phyloP scores from a whole-genome alignment of 2,113 vertebrate species.

The Bostrychus sinensis region DNA sequence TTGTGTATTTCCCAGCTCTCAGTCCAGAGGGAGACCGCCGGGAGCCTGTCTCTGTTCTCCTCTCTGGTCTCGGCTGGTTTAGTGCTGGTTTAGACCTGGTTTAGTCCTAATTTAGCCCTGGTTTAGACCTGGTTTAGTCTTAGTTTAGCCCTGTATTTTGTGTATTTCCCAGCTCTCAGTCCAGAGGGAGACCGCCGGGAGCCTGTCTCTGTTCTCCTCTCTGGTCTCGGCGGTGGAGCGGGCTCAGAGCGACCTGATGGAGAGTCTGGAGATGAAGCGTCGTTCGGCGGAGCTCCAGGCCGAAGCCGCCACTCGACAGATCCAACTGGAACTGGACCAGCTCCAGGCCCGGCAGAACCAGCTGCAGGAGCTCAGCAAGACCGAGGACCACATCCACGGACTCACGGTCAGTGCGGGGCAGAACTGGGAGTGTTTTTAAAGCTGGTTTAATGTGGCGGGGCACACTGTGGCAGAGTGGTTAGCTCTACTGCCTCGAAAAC shows the following conservation, averaged over 20 bases:
- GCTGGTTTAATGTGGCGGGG: too few relatives aligned
- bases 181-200: conserved; percentile 57
- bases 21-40: too few relatives aligned
- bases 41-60: background rate
- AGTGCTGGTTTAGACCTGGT: too few relatives aligned
- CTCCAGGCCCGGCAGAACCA: conserved; percentile 52
- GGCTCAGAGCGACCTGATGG: conserved; percentile 66
- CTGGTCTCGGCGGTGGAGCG: conserved; percentile 64
- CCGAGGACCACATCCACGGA: conserved; percentile 60
- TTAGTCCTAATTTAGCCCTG: too few relatives aligned
- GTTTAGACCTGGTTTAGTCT: too few relatives aligned
- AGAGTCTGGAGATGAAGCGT: conserved; percentile 65
- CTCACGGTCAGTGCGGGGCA: conserved; percentile 56
- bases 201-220: conserved; percentile 56
- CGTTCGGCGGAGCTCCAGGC: conserved; percentile 60
- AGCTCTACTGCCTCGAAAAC: too few relatives aligned
- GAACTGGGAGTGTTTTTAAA: background rate
- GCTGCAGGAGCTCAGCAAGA: conserved; percentile 56
- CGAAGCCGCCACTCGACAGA: conserved; percentile 56
- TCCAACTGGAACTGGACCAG: conserved; percentile 72
- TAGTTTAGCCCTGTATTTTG: too few relatives aligned
- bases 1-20: too few relatives aligned
- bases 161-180: conserved; percentile 44
- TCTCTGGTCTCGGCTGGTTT: too few relatives aligned
- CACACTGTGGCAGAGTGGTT: too few relatives aligned